A percentile compares a stretch with the other conserved stretches of the same genome.
Evolutionary conservation across 1,140 invertebrate species (phyloP).

Genomic region (Hyles vespertilio): DNA sequence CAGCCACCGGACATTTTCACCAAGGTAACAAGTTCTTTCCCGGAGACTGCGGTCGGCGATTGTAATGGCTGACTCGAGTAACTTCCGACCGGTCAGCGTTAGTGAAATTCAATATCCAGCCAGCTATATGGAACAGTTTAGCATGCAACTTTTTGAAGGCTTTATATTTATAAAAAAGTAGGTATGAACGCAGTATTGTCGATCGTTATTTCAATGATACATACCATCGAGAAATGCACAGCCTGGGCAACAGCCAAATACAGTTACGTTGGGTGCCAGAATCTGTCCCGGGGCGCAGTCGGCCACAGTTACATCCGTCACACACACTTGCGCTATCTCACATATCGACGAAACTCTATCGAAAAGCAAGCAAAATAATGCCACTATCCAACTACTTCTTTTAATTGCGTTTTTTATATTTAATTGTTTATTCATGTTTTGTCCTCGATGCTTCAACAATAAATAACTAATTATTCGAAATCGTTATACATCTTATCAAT

Average conservation of each 20-base stretch:
- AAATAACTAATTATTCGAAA: conserved; percentile 36
- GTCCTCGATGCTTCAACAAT: conserved; percentile 15
- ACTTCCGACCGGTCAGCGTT: conserved; percentile 17
- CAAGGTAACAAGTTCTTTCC: conserved; percentile 29
- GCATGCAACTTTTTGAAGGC: no score
- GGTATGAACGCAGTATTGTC: background rate
- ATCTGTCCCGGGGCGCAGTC: conserved; percentile 45
- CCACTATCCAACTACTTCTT: conserved; percentile 10
- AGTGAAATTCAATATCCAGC: conserved; percentile 14
- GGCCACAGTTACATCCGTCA: conserved; percentile 47
- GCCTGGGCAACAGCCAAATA: conserved; percentile 61
- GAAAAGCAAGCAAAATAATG: conserved; percentile 17
- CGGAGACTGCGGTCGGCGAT: conserved; percentile 27
- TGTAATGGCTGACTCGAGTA: conserved; percentile 19
- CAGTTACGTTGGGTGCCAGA: conserved; percentile 32
- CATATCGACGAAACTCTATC: conserved; percentile 27
- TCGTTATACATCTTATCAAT: conserved; percentile 29
- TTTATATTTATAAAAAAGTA: no score
- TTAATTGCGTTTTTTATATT: background rate
- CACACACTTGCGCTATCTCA: conserved; percentile 47
- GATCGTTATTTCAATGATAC: conserved; percentile 1
- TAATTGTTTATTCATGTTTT: background rate
- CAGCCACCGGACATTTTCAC: conserved; percentile 26
- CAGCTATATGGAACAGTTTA: no score
- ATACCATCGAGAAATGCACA: conserved; percentile 37